Conservation (phyloP, 2,888 invertebrate species). For the Coleophora flavipennella region DNA sequence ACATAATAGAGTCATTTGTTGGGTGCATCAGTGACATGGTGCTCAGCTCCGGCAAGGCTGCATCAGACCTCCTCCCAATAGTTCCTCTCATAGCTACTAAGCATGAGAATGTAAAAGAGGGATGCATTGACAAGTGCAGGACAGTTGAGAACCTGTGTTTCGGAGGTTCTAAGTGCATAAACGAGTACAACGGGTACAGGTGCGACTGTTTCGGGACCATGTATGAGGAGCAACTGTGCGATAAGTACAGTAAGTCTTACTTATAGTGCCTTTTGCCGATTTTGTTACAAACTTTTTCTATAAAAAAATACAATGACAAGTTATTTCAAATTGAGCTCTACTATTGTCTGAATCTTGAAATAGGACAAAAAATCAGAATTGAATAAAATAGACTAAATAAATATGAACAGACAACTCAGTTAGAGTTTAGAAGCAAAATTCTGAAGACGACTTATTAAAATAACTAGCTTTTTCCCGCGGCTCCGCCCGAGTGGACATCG, state of each 20-base stretch:
- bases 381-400: too few species aligned
- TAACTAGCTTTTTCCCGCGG: too few species aligned
- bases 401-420: too few species aligned
- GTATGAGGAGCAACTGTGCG: conserved; percentile 93
- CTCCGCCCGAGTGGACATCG: too few species aligned
- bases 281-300: too few species aligned
- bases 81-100: conserved; percentile 88
- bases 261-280: too few species aligned
- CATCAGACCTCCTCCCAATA: conserved; percentile 85
- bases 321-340: too few species aligned
- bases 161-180: conserved; percentile 89
- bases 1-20: conserved; percentile 93
- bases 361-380: too few species aligned
- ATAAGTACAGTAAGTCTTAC: conserved; percentile 89
- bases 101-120: conserved; percentile 91
- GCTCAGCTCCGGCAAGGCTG: conserved; percentile 88
- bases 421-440: too few species aligned
- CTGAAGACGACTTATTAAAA: too few species aligned
- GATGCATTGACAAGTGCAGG: conserved; percentile 87
- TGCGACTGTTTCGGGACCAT: conserved; percentile 95
- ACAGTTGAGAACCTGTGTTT: conserved; percentile 90
- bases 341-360: too few species aligned
- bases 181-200: conserved; percentile 89
- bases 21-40: conserved; percentile 93
- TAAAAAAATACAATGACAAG: too few species aligned